Base-by-base conservation (phyloP, 2,113 vertebrate species). In the Setophaga coronata region DNA sequence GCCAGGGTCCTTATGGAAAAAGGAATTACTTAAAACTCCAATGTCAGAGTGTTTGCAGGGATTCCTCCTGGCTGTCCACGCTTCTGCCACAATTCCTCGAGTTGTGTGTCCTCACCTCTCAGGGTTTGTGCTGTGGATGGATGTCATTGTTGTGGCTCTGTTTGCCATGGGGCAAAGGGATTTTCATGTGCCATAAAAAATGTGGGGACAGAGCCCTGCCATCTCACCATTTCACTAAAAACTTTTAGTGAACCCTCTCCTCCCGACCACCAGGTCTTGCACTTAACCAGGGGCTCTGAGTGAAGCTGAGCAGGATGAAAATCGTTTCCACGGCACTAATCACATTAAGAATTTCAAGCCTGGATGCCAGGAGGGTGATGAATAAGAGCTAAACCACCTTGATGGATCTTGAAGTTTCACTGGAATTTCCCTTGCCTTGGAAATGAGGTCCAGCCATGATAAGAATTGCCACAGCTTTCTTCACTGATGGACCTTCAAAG, bases 361-460 rank as follows among this genome's bases (percentile, higher is more conserved):
- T 78, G 73, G 72, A 86, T 96, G 85, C 87, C 82, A 82, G 42
- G 10, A 81, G 57, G 48, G 89, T 89, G 93, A 89, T 90, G 90
- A 95, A 54, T 57, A 84, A 95, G 80, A 94, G 69, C 73, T 93
- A 92, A 95, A 82, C 72, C 61, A 92, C 87, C 85, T 58, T 89
- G 80, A 95, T 80, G 69, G 77, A 60, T 76, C 88, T 82, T 34
- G 54, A 87, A 84, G 34, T 87, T 93, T 48, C 23, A 7, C 48
- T 92, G 85, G 90, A 90, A 96, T 95, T 92, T 94, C 33, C 43
- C 67, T 84, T 53, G 64, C 86, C 72, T 94, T 82, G 60, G 50
- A 94, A 87, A 74, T 1, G 10, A 56, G 74, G 76, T n/a, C 57
- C 48, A 82, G 72, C 42, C 38, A 23, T 0, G 21, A 61, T 83